These are phyloP conservation scores for Drosophila jambulina DNA, from an alignment of 1,140 invertebrate genomes.

Conservation along the genomic window DNA sequence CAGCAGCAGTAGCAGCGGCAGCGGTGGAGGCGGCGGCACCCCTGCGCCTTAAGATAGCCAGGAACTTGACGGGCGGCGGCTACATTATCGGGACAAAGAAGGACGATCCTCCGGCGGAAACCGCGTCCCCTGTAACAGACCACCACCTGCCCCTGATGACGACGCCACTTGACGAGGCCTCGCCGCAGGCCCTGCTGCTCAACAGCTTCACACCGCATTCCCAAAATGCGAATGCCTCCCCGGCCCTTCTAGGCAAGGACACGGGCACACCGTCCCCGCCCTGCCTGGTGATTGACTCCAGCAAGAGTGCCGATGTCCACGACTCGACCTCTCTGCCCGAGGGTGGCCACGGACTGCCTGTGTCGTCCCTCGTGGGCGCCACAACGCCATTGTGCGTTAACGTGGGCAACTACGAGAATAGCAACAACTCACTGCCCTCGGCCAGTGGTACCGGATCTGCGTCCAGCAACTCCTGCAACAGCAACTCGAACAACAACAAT, in stretches of 20 bases:
- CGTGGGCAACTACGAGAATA: constrained; percentile 75
- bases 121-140: constrained; percentile 43
- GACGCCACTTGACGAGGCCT: constrained; percentile 38
- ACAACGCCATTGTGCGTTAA: constrained; percentile 69
- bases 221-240: constrained; percentile 74
- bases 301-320: constrained; percentile 78
- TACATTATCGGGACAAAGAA: constrained; percentile 87
- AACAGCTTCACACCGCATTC: constrained; percentile 74
- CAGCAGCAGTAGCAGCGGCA: not conserved
- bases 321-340: constrained; percentile 78
- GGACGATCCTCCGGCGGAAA: constrained; percentile 30
- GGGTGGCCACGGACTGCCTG: constrained; percentile 27
- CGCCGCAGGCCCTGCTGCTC: constrained; percentile 42
- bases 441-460: constrained; percentile 66
- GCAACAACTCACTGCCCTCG: constrained; percentile 74
- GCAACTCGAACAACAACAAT: constrained; percentile 69
- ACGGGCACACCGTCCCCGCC: constrained; percentile 76
- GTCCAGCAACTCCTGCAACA: constrained; percentile 64
- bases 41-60: constrained; percentile 92
- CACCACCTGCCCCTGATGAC: constrained; percentile 52
- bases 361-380: constrained; percentile 43
- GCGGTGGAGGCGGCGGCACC: constrained; percentile 86
- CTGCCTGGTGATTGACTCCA: constrained; percentile 76
- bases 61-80: constrained; percentile 90
- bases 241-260: constrained; percentile 70